Percentiles rank a stretch among this genome's conserved stretches.
Evolutionary conservation across 2,888 invertebrate species (phyloP).

Genomic region (Brenthis hecate): DNA sequence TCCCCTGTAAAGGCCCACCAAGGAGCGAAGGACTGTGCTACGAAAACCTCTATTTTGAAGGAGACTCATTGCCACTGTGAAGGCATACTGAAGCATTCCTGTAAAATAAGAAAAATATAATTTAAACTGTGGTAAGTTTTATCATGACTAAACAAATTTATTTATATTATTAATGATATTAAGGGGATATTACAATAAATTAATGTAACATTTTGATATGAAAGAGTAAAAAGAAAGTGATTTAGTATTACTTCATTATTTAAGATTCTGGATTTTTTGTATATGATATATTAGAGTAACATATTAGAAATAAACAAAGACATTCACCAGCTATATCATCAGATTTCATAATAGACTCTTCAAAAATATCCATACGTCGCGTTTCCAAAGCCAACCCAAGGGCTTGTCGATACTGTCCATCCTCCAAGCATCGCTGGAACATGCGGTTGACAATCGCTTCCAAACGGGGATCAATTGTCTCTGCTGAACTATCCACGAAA

Average conservation of each 20-base stretch:
- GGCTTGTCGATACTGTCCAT: slow-evolving; percentile 97
- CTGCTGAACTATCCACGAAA: slow-evolving; percentile 86
- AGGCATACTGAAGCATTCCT: slow-evolving; percentile 96
- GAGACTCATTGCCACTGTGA: slow-evolving; percentile 97
- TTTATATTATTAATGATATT: background rate
- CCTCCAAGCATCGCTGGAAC: slow-evolving; percentile 97
- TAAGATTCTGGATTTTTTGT: background rate
- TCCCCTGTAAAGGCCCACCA: slow-evolving; percentile 94
- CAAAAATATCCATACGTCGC: slow-evolving; percentile 97
- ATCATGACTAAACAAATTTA: background rate
- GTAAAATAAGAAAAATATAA: slow-evolving; percentile 47
- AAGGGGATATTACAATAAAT: too few relatives aligned
- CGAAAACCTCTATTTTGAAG: slow-evolving; percentile 97
- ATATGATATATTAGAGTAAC: background rate
- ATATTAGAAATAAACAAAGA: background rate
- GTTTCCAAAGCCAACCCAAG: slow-evolving; percentile 98
- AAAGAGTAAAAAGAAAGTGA: too few relatives aligned
- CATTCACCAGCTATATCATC: slow-evolving; percentile 89
- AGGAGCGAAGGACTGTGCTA: slow-evolving; percentile 92
- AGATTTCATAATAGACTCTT: slow-evolving; percentile 94
- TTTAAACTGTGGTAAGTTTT: background rate
- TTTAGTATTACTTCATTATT: background rate
- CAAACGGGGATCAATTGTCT: slow-evolving; percentile 89
- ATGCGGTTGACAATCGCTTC: slow-evolving; percentile 98
- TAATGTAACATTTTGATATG: too few relatives aligned